Evolutionary conservation across 2,888 invertebrate species (phyloP).

Genomic region (Diabrotica balteata): DNA sequence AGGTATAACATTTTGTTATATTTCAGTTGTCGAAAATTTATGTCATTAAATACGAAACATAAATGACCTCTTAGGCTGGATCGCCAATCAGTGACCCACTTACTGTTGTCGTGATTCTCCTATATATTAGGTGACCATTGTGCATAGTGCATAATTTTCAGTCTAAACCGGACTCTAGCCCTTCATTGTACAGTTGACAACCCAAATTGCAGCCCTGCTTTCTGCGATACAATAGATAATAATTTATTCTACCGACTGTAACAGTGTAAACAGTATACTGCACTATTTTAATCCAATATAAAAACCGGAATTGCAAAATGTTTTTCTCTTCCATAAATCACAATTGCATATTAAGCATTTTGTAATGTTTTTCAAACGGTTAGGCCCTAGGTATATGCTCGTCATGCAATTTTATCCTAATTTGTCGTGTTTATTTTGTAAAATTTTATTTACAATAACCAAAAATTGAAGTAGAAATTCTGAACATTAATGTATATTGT

Average conservation of each 20-base stretch:
- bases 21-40: too few species aligned
- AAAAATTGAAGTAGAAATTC: too few species aligned
- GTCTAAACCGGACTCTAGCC: constrained; percentile 43
- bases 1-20: too few species aligned
- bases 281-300: constrained; percentile 41
- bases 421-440: too few species aligned
- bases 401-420: neutral
- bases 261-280: constrained; percentile 45
- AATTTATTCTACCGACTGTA: constrained; percentile 56
- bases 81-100: constrained; percentile 10
- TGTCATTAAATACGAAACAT: too few species aligned
- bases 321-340: constrained; percentile 42
- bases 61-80: constrained; percentile 3
- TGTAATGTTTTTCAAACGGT: constrained; percentile 21
- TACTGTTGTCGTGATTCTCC: constrained; percentile 32
- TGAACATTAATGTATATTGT: too few species aligned
- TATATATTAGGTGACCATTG: constrained; percentile 58
- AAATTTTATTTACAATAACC: too few species aligned
- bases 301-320: constrained; percentile 46
- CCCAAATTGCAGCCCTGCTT: constrained; percentile 54
- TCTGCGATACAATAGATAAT: constrained; percentile 56
- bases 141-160: constrained; percentile 56
- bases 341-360: constrained; percentile 29
- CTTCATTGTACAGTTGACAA: constrained; percentile 56
- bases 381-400: constrained; percentile 9